Evolutionary conservation across 1,140 invertebrate species (phyloP).

Genomic region (Ceratosolen fusciceps): DNA sequence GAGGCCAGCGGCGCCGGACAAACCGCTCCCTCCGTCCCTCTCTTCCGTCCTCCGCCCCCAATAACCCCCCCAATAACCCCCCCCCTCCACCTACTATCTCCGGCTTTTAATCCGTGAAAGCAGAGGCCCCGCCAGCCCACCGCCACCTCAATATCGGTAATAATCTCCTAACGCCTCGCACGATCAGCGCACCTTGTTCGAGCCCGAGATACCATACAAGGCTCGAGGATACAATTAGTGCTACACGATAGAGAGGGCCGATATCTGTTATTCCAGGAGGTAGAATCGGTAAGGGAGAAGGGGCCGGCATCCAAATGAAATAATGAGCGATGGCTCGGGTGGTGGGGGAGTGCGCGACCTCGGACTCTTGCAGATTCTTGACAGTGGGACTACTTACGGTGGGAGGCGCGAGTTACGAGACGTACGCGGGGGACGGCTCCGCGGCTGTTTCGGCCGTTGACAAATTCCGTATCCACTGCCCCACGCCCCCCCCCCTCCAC

Average conservation of each 20-base stretch:
- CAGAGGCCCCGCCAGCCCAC: no score
- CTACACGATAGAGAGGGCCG: background rate
- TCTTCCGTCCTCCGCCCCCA: no score
- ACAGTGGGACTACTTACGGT: no score
- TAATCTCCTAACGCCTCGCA: background rate
- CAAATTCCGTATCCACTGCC: background rate
- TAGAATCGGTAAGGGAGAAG: background rate
- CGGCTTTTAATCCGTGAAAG: no score
- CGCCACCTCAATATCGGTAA: background rate
- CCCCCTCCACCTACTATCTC: no score
- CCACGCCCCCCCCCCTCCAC: background rate
- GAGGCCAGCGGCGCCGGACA: background rate
- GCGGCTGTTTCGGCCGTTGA: slow-evolving; percentile 10
- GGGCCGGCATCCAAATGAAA: background rate
- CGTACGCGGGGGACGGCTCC: background rate
- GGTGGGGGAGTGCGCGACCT: no score
- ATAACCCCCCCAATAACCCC: no score
- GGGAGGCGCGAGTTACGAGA: background rate
- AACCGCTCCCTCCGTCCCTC: background rate
- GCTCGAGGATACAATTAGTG: background rate
- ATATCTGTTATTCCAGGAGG: background rate
- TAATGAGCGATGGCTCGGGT: no score
- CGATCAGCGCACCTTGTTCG: background rate
- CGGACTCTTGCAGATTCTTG: no score
- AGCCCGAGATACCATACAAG: background rate